A percentile compares a stretch with the other conserved stretches of the same genome.
These are phyloP conservation scores for Astropecten irregularis DNA, from an alignment of 53 echinoderm and acorn worm species.

Conservation along the genomic window DNA sequence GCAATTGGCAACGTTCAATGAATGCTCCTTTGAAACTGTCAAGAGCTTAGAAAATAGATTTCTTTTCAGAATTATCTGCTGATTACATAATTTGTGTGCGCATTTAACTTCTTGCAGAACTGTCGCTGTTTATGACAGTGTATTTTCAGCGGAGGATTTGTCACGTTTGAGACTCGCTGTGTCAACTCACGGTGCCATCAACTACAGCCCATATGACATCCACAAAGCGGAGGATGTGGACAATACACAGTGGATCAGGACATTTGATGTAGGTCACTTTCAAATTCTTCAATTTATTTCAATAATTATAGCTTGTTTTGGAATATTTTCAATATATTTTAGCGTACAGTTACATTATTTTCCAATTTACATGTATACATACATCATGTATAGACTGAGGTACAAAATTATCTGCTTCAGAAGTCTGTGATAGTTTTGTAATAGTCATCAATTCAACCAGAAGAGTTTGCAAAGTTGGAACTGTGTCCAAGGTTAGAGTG, in stretches of 20 bases:
- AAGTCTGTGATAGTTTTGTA: too few relatives aligned
- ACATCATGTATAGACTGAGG: too few relatives aligned
- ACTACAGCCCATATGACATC: background rate
- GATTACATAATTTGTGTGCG: background rate
- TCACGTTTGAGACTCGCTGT: background rate
- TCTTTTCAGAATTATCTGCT: background rate
- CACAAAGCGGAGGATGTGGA: constrained; percentile 31
- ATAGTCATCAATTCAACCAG: too few relatives aligned
- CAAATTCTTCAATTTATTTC: background rate
- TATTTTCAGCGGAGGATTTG: constrained; percentile 42
- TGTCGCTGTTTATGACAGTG: constrained; percentile 37
- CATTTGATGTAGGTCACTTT: constrained; percentile 47
- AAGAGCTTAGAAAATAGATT: background rate
- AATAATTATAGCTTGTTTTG: background rate
- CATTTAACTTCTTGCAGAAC: constrained; percentile 29
- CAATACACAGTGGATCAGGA: constrained; percentile 55
- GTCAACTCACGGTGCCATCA: background rate
- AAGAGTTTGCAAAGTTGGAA: too few relatives aligned
- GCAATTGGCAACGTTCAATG: background rate
- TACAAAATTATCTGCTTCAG: too few relatives aligned
- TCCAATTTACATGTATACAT: too few relatives aligned
- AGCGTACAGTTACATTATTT: background rate
- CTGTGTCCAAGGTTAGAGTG: too few relatives aligned
- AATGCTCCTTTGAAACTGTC: background rate
- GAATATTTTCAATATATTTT: background rate